Evolutionary conservation across 2,797 vertebrate genomes (phyloP).

Genomic region (Clarias laeviceps): DNA sequence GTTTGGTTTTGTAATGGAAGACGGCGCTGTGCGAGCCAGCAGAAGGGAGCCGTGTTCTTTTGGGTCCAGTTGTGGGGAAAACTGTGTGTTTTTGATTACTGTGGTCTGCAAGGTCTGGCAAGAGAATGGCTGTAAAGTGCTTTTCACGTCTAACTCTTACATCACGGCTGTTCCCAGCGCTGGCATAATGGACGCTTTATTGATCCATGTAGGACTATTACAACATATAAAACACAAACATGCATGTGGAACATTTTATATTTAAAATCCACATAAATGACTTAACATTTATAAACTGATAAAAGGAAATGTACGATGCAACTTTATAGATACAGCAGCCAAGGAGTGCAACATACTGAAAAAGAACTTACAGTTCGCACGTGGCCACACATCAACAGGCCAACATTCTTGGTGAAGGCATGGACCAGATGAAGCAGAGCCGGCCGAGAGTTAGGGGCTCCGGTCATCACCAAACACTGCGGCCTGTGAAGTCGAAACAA

Average conservation of each 20-base stretch:
- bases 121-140: constrained; percentile 47
- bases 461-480: constrained; percentile 97
- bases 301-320: too few species aligned
- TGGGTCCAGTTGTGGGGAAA: constrained; percentile 45
- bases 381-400: constrained; percentile 95
- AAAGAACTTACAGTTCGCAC: constrained; percentile 85
- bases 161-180: constrained; percentile 34
- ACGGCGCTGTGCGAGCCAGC: constrained; percentile 20
- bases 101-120: constrained; percentile 44
- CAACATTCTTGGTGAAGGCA: constrained; percentile 96
- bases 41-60: constrained; percentile 39
- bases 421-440: constrained; percentile 93
- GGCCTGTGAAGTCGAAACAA: constrained; percentile 75
- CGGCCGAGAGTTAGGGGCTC: constrained; percentile 91
- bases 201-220: constrained; percentile 32
- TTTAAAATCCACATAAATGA: not conserved
- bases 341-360: not conserved
- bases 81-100: constrained; percentile 60
- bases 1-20: constrained; percentile 52
- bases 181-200: constrained; percentile 44
- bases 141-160: constrained; percentile 56
- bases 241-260: constrained; percentile 3
- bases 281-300: not conserved
- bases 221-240: constrained; percentile 23
- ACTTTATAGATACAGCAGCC: not conserved